Percentiles rank a stretch among this genome's conserved stretches.
These are phyloP conservation scores for Cacatua alba DNA, from an alignment of 2,113 vertebrate species.

Conservation along the genomic window DNA sequence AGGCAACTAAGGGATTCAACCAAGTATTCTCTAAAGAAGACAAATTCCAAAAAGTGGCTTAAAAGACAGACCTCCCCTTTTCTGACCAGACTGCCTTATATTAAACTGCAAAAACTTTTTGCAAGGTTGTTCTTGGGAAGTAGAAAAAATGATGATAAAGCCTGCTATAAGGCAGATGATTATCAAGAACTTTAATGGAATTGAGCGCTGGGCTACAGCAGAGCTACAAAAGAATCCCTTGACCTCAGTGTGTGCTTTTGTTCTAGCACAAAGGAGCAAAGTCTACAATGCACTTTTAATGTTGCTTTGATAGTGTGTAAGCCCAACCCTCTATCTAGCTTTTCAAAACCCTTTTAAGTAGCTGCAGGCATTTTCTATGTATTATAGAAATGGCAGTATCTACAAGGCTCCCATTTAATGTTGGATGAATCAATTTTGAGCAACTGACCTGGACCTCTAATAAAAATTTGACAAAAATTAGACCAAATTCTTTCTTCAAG, in stretches of 20 bases:
- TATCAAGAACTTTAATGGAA: conserved; percentile 61
- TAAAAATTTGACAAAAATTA: conserved; percentile 23
- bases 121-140: conserved; percentile 47
- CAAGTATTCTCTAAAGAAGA: conserved; percentile 2
- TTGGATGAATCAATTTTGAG: neutral
- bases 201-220: neutral
- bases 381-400: neutral
- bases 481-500: neutral
- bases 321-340: neutral
- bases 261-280: conserved; percentile 51
- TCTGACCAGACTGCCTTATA: conserved; percentile 23
- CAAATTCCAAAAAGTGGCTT: neutral
- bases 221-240: conserved; percentile 36
- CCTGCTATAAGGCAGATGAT: conserved; percentile 52
- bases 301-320: neutral
- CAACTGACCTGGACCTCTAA: neutral
- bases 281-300: neutral
- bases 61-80: conserved; percentile 1
- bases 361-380: neutral
- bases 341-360: conserved; percentile 14
- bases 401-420: neutral
- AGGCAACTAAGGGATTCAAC: neutral
- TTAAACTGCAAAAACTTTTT: conserved; percentile 34
- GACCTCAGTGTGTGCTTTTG: conserved; percentile 48
- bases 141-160: conserved; percentile 8